Base-by-base conservation (phyloP, 2,888 invertebrate genomes). In the Argynnis bischoffii region DNA sequence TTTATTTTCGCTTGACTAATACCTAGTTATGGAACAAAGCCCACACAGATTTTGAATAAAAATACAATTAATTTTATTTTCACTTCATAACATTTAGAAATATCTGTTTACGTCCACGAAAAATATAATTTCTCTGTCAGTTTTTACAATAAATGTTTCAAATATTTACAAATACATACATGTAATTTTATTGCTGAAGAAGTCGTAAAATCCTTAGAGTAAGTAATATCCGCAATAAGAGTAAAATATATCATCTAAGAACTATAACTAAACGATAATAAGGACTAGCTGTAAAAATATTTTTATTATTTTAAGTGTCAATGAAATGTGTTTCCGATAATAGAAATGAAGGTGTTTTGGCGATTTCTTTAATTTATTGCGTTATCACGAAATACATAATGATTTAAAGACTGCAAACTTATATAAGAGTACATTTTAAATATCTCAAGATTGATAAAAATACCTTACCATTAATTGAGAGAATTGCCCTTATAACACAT, bases 231-330 rank as follows among this genome's bases (percentile, higher is more conserved):
- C 79, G 79, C 79, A 78, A 83, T 84, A 76, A 81, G 84, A 81
- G 79, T 86, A 85, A 87, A 87, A 82, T 85, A 87, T 85, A 81
- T 78, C 84, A 65, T 79, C 86, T 89, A 89, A 81, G 77, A 80
- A 82, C 87, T 88, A 89, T 69, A 88, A 86, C 82, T 87, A 89
- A 90, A 90, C 77, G 74, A 79, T 88, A 81, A 85, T 86, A 90
- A 81, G 86, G 90, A 91, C 90, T 91, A 91, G 91, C 85, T 89
- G 90, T 86, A 89, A 89, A 90, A 89, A 90, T 89, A 89, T 87
- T 81, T 86, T 83, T 87, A 79, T 82, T 81, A 80, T 80, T 82
- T 79, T 77, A 83, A 81, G 80, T 80, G 75, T 79, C 75, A 79
- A 75, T 76, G 78, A 80, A 82, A 80, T 76, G 79, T 79, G 77